phyloP scores from a whole-genome alignment of 2,113 vertebrate species.

The Lepus timidus region DNA sequence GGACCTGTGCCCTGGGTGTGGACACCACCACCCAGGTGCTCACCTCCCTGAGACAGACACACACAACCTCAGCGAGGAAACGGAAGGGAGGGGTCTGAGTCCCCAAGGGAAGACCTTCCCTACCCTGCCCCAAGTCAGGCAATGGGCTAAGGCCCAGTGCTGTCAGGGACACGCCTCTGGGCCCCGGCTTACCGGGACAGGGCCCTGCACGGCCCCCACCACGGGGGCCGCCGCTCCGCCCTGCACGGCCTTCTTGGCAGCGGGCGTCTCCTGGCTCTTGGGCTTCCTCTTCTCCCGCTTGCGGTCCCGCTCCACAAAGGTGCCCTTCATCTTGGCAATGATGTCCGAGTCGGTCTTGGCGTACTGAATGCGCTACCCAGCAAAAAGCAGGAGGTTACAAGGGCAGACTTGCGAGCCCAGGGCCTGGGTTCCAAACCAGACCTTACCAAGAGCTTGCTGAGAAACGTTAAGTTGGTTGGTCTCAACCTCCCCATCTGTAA shows the following conservation, averaged over 20 bases:
- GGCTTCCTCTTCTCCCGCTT: conserved; percentile 94
- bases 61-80: background rate
- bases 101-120: background rate
- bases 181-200: conserved; percentile 89
- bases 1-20: background rate
- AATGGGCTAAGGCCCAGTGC: background rate
- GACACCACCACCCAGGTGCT: background rate
- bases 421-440: background rate
- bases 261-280: conserved; percentile 87
- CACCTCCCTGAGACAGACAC: background rate
- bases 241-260: conserved; percentile 89
- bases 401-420: background rate
- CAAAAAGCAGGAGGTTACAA: background rate
- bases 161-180: rapidly evolving
- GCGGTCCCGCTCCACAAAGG: conserved; percentile 94
- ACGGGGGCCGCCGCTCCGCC: conserved; percentile 85
- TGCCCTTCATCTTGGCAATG: conserved; percentile 97
- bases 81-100: background rate
- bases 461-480: background rate
- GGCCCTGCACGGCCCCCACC: conserved; percentile 87
- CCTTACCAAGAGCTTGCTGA: background rate
- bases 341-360: conserved; percentile 94
- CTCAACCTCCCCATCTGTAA: background rate
- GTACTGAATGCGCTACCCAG: conserved; percentile 93
- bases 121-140: too few relatives aligned